A percentile compares a stretch with the other conserved stretches of the same genome.
phyloP scores from a whole-genome alignment of 1,140 invertebrate species.

The Aphis craccivora region DNA sequence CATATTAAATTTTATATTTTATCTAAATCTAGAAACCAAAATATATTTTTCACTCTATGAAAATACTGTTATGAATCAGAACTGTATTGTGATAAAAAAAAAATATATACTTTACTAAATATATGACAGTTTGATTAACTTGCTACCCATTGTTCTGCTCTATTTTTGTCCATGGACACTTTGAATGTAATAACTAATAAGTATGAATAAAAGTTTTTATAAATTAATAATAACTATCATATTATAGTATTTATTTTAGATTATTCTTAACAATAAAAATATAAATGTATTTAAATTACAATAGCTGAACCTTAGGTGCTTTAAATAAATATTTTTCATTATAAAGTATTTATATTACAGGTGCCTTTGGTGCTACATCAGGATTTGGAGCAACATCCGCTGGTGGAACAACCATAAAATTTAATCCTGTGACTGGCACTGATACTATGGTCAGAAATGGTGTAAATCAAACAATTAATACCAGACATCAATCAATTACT shows the following conservation, averaged over 20 bases:
- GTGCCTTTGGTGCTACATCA: slow-evolving; percentile 60
- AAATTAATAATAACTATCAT: too few species aligned
- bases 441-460: slow-evolving; percentile 93
- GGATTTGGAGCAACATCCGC: slow-evolving; percentile 69
- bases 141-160: too few species aligned
- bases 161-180: too few species aligned
- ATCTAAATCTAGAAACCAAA: too few species aligned
- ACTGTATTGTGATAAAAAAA: too few species aligned
- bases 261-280: background rate
- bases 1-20: too few species aligned
- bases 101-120: too few species aligned
- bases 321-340: background rate
- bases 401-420: slow-evolving; percentile 82
- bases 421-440: slow-evolving; percentile 83
- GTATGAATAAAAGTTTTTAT: too few species aligned
- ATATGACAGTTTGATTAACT: too few species aligned
- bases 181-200: too few species aligned
- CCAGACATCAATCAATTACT: slow-evolving; percentile 93
- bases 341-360: slow-evolving; percentile 45
- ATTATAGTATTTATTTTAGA: background rate
- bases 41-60: too few species aligned
- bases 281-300: background rate
- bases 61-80: too few species aligned
- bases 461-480: slow-evolving; percentile 81
- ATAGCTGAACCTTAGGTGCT: background rate